Conservation (phyloP, 2,888 invertebrate species). For the Eudemis profundana region DNA sequence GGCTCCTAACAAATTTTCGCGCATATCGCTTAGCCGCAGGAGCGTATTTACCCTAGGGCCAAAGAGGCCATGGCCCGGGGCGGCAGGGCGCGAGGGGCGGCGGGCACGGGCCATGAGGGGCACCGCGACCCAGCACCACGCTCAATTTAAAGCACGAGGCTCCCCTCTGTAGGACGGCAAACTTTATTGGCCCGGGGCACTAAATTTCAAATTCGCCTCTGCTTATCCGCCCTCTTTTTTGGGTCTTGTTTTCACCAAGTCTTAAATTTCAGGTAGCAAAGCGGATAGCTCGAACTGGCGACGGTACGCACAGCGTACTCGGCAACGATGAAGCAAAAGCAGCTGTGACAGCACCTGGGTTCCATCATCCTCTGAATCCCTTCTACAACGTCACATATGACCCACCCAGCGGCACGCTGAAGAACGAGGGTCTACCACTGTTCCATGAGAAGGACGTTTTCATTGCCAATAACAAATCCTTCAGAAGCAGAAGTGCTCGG, state of each 20-base stretch:
- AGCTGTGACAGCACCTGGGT: constrained; percentile 65
- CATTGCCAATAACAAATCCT: constrained; percentile 46
- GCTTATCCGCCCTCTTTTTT: too few species aligned
- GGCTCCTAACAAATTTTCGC: too few species aligned
- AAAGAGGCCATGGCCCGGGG: too few species aligned
- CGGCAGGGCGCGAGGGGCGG: too few species aligned
- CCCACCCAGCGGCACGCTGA: constrained; percentile 61
- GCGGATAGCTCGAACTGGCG: constrained; percentile 87
- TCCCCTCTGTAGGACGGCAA: too few species aligned
- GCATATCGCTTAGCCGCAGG: too few species aligned
- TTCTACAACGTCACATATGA: constrained; percentile 64
- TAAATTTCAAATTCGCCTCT: too few species aligned
- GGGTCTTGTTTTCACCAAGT: constrained; percentile 1
- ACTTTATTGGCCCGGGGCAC: too few species aligned
- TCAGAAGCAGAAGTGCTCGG: constrained; percentile 38
- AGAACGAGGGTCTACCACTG: constrained; percentile 68
- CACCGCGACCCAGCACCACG: too few species aligned
- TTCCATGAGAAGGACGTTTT: constrained; percentile 69
- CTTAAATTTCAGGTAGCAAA: constrained; percentile 73
- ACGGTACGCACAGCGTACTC: constrained; percentile 86
- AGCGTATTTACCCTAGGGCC: too few species aligned
- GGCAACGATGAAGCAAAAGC: constrained; percentile 68
- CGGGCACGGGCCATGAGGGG: too few species aligned
- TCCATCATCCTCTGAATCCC: constrained; percentile 75
- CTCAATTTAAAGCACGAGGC: too few species aligned